phyloP scores from a whole-genome alignment of 2,888 invertebrate genomes.

The Elegia similella region DNA sequence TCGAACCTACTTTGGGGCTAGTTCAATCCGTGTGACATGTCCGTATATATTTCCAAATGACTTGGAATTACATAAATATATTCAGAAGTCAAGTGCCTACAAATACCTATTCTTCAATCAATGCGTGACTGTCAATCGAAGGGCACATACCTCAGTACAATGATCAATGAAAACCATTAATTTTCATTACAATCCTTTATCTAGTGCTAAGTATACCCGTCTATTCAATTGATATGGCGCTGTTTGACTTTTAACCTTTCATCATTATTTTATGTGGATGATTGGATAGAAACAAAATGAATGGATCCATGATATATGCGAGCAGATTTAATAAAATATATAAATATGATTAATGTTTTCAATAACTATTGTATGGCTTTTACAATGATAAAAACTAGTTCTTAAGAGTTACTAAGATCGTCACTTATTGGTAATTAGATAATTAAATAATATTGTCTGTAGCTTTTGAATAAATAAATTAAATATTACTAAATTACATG shows the following conservation, averaged over 20 bases:
- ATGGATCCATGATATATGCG: neutral
- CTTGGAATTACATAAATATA: neutral
- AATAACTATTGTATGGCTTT: neutral
- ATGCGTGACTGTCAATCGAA: neutral
- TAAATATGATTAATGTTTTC: neutral
- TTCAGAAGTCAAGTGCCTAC: neutral
- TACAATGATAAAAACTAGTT: neutral
- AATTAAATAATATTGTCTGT: too few species aligned
- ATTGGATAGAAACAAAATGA: neutral
- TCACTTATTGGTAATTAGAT: too few species aligned
- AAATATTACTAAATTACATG: too few species aligned
- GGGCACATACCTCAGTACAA: neutral
- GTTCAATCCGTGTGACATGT: too few species aligned
- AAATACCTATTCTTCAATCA: neutral
- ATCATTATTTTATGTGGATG: neutral
- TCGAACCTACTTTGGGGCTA: too few species aligned
- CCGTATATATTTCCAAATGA: too few species aligned
- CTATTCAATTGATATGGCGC: neutral
- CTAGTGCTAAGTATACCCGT: neutral
- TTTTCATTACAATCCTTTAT: slow-evolving; percentile 2
- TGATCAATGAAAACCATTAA: neutral
- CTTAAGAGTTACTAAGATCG: too few species aligned
- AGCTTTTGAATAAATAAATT: too few species aligned
- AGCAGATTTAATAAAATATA: neutral
- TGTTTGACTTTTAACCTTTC: neutral